Evolutionary conservation across 2,797 vertebrate species (phyloP), one percentile per base, ranked within the genome.

Genomic region (Sebastes paucispinis): DNA sequence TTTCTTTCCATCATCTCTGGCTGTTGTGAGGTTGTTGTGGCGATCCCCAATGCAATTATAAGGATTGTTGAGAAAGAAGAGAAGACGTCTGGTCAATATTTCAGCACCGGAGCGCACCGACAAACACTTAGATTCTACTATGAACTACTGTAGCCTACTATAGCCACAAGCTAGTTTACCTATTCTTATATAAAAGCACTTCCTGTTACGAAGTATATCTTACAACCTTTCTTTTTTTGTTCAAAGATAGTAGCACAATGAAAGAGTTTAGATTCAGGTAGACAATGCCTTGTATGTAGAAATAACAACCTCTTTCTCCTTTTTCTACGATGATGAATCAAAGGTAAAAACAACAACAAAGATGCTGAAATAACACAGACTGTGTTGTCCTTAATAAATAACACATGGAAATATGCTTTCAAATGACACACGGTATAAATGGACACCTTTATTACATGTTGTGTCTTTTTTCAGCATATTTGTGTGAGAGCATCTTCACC

Each of bases 231-330:
- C n/a, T 55, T 36, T 91, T 88, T 88, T 80, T 90, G 68, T 87
- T 89, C 34, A 84, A 93, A 94, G 91, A 93, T 92, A 95, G 96
- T 94, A 96, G 96, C 96, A 97, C 96, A 97, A 91, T 66, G 79
- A 96, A 93, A 92, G 88, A 82, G 90, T 94, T 94, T 96, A 95
- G 95, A 96, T 94, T 96, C 95, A 96, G 95, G 95, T 96, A 96
- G 96, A 96, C 66, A 88, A 87, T 91, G 92, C 94, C 94, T 95
- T 95, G 94, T 96, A 92, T 94, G 95, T 93, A 94, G 91, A 91
- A 89, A 91, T 76, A 88, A 87, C 86, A 88, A 87, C 86, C 75
- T 87, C 80, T 81, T 90, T 82, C 77, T 89, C 81, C 77, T 83
- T 93, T 93, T 94, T 94, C 80, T 92, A 93, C 83, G 47, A 63